Conservation (phyloP, 2,888 invertebrate genomes). For the Temnothorax ravouxi region DNA sequence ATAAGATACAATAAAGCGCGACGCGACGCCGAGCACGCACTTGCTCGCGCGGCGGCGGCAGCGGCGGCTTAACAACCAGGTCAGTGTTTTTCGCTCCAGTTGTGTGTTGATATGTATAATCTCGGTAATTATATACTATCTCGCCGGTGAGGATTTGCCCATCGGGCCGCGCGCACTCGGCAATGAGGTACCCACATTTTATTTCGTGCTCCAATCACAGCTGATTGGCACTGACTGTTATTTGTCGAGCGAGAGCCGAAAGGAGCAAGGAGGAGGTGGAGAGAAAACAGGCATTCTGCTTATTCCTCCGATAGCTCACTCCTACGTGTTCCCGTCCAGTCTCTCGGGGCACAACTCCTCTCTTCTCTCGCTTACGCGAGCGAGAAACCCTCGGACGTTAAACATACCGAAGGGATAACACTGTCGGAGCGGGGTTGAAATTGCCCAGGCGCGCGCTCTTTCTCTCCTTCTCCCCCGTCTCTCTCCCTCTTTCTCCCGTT, state of each 20-base stretch:
- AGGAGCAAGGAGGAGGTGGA: conserved; percentile 44
- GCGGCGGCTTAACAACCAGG: conserved; percentile 80
- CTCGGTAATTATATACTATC: conserved; percentile 80
- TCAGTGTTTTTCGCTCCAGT: conserved; percentile 83
- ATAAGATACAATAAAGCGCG: conserved; percentile 66
- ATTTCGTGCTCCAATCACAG: conserved; percentile 75
- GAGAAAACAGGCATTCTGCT: conserved; percentile 56
- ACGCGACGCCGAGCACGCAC: conserved; percentile 57
- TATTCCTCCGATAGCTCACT: conserved; percentile 67
- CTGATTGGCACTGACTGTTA: conserved; percentile 79
- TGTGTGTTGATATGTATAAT: conserved; percentile 83
- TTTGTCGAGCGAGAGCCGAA: conserved; percentile 58
- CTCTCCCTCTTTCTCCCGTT: background rate
- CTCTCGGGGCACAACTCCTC: conserved; percentile 46
- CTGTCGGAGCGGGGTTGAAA: conserved; percentile 66
- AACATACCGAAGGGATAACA: conserved; percentile 50
- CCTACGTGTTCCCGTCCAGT: conserved; percentile 60
- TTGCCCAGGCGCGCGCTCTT: conserved; percentile 50
- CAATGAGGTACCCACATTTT: conserved; percentile 71
- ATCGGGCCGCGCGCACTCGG: conserved; percentile 58
- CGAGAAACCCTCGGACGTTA: conserved; percentile 13
- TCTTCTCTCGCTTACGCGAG: conserved; percentile 25
- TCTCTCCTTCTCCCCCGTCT: background rate
- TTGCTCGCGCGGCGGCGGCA: conserved; percentile 56
- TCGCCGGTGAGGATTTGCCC: conserved; percentile 74